Percentiles rank a stretch among this genome's conserved stretches.
phyloP scores from a whole-genome alignment of 2,797 vertebrate genomes.

The Galagoides demidoff region DNA sequence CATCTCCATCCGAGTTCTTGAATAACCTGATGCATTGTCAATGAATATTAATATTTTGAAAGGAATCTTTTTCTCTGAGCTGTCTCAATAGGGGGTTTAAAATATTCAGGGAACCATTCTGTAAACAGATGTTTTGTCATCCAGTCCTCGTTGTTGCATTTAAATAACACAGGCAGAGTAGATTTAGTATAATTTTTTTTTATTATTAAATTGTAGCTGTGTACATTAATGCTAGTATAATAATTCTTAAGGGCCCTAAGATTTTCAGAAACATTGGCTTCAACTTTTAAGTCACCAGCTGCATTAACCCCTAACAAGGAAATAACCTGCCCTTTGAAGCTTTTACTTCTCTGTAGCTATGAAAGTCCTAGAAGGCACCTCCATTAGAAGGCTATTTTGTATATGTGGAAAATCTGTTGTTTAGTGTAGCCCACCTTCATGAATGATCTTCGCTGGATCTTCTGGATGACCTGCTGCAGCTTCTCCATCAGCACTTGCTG shows the following conservation, averaged over 20 bases:
- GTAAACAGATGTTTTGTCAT: background rate
- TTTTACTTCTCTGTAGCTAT: background rate
- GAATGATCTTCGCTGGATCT: background rate
- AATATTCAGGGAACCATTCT: background rate
- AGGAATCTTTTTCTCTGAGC: background rate
- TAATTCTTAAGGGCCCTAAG: background rate
- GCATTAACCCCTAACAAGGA: background rate
- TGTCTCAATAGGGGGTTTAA: background rate
- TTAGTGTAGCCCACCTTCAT: background rate
- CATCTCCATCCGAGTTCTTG: background rate
- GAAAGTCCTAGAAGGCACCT: background rate
- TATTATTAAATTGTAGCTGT: too few relatives aligned
- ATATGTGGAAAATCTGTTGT: background rate
- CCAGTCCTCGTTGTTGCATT: background rate
- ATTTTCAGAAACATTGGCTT: background rate
- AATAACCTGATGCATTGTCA: background rate
- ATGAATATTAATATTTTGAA: background rate
- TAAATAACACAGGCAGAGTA: background rate
- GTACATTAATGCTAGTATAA: too few relatives aligned
- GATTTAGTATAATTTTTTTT: background rate
- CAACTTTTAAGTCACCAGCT: background rate
- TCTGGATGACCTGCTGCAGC: background rate
- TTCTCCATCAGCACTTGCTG: background rate
- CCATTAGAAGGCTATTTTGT: background rate
- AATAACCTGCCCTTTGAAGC: background rate